Conservation (phyloP, 2,113 vertebrate genomes). For the Spilogale gracilis region DNA sequence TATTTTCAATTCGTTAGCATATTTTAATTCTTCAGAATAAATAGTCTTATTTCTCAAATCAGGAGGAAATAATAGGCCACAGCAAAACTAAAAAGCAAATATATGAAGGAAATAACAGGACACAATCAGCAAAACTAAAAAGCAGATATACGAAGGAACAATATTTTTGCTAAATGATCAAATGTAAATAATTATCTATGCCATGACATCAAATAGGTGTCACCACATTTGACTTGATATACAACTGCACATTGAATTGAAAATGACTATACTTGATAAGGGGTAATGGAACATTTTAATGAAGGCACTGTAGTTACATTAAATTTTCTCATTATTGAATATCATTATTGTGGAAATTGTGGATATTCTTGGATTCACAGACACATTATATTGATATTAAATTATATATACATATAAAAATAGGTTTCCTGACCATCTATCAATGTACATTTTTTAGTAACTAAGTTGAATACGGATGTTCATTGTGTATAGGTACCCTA, state of each 20-base stretch:
- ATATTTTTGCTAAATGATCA: constrained; percentile 5
- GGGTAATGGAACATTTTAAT: constrained; percentile 56
- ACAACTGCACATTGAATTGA: background rate
- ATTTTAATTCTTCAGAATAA: constrained; percentile 60
- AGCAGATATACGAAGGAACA: background rate
- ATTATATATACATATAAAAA: background rate
- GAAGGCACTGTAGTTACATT: background rate
- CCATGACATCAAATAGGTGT: background rate
- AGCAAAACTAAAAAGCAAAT: background rate
- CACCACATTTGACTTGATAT: background rate
- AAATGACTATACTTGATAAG: constrained; percentile 46
- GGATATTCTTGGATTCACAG: background rate
- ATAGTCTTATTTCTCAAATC: background rate
- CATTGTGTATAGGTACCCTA: background rate
- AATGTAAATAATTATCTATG: constrained; percentile 1
- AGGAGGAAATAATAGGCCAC: background rate
- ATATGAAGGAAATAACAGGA: background rate
- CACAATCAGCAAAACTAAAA: background rate
- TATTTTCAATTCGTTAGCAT: constrained; percentile 51
- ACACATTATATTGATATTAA: background rate
- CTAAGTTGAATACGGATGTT: background rate
- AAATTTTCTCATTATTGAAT: constrained; percentile 21
- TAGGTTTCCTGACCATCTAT: background rate
- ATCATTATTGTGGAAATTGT: background rate
- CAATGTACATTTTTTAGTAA: background rate